Base-by-base conservation (phyloP, 2,113 vertebrate species). In the Pelusios castaneus region DNA sequence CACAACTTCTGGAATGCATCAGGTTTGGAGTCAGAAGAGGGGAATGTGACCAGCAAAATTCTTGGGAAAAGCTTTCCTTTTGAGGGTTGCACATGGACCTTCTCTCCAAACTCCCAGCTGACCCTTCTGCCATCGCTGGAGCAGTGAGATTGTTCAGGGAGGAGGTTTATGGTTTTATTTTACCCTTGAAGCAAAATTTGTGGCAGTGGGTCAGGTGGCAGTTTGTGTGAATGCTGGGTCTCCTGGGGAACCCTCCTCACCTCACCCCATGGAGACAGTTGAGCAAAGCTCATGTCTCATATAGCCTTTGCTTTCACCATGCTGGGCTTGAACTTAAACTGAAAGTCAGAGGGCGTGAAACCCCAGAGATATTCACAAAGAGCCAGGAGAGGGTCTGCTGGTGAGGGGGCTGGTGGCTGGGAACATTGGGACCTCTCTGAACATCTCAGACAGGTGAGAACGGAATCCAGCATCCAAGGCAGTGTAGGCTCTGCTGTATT, bases 1-100 rank as follows among this genome's bases (percentile, higher is more conserved):
- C 3, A 0, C 31, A 12, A 12, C 11, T 38, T 83, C 85, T 63
- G 54, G 0, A 0, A 45, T 54, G 81, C 5, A 0, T 2, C 79
- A 86, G 22, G 47, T 25, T 75, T 85, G 82, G 6, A 0, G 0
- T 1, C 0, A 41, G 49, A 43, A 76, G 31, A 1, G 1, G 10
- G 54, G 43, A 17, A 1, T 56, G 75, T 54, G 10, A 38, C 2
- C 82, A 60, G 63, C 16, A 10, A n/a, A 7, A 1, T 38, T 17
- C 2, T 38, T 41, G 34, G 34, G 9, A 4, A 60, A 54, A 9
- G 7, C 13, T 91, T 21, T 4, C 67, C 85, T 2, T 14, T 1
- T 82, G 63, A n/a, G 51, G n/a, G n/a, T 5, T 78, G 60, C n/a
- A 5, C 29, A 6, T 31, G 58, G 27, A 38, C 67, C 34, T 75